Evolutionary conservation across 2,797 vertebrate genomes (phyloP), one percentile per base, ranked within the genome.

Genomic region (Bryconaethiops microstoma): DNA sequence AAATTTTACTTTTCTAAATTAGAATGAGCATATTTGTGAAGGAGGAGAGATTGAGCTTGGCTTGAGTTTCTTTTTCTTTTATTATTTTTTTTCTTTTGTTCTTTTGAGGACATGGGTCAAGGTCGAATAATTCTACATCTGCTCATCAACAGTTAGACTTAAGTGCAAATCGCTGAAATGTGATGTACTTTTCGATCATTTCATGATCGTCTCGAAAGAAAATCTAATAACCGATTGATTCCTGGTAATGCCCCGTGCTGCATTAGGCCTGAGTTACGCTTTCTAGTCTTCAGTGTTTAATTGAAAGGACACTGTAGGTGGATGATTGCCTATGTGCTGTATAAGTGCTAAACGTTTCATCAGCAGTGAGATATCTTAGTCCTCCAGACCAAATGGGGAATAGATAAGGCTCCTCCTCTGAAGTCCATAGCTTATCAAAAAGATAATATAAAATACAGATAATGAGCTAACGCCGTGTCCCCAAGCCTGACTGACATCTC

Each of bases 31-130:
- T 93, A 87, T 93, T 89, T 89, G 90, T 95, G 93, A 95, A 93
- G 88, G 90, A 89, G 93, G 94, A 96, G 96, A 95, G 93, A 88
- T 82, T 89, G 92, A 95, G 95, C 94, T 95, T 94, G 95, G 96
- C 95, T 96, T 96, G 95, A 97, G 72, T 60, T 63, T 48, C 7
- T 64, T 73, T 69, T 4, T 55, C 7, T 57, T 73, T 57, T 63
- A 25, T 71, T 45, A 40, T 83, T n/a, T 8, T 71, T 80, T 23
- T 29, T 57, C 23, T 40, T 8, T 8, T 65, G 68, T 60, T 10
- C 63, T 62, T 21, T 21, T 19, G 23, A 76, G 60, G 64, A 76
- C 59, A 50, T 63, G 55, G 23, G 86, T 77, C 71, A 55, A 76
- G 25, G 35, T 16, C 55, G 29, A 84, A 84, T n/a, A 23, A 80